These are phyloP conservation scores for Bactericera cockerelli DNA, from an alignment of 1,140 invertebrate genomes.

Conservation along the genomic window DNA sequence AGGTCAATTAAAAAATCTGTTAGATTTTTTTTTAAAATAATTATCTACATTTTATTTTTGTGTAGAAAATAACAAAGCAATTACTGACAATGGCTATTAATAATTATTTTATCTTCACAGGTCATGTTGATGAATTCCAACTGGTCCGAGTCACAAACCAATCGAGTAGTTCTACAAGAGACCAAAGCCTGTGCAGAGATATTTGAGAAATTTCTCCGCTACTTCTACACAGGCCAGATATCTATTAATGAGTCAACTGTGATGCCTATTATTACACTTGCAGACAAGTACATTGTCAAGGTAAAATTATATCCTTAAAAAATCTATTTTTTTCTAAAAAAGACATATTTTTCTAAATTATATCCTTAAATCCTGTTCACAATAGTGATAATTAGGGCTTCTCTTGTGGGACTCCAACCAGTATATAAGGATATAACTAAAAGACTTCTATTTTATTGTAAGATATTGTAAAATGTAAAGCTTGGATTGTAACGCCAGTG, in stretches of 20 bases:
- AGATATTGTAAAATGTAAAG: too few relatives aligned
- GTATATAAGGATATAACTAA: constrained; percentile 11
- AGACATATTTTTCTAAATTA: too few relatives aligned
- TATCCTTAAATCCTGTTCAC: too few relatives aligned
- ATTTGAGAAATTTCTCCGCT: constrained; percentile 75
- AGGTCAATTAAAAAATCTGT: too few relatives aligned
- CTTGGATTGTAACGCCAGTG: too few relatives aligned
- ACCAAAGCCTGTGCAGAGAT: constrained; percentile 64
- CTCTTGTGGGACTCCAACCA: too few relatives aligned
- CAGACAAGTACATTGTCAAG: constrained; percentile 89
- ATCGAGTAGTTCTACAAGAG: constrained; percentile 66
- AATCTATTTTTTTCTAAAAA: constrained; percentile 12
- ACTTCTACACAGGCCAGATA: constrained; percentile 86
- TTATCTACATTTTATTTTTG: too few relatives aligned
- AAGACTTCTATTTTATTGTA: too few relatives aligned
- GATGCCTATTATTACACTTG: constrained; percentile 67
- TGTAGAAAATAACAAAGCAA: too few relatives aligned
- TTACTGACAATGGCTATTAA: too few relatives aligned
- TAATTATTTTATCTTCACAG: constrained; percentile 32
- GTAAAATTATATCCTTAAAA: constrained; percentile 32
- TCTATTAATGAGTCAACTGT: constrained; percentile 66
- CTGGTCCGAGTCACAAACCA: constrained; percentile 80
- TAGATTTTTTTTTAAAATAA: too few relatives aligned
- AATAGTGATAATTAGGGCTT: too few relatives aligned
- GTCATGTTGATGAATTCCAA: constrained; percentile 89